Percentiles rank a stretch among this genome's conserved stretches.
These are phyloP conservation scores for Pedicia rivosa DNA, from an alignment of 2,888 invertebrate genomes.

Conservation along the genomic window DNA sequence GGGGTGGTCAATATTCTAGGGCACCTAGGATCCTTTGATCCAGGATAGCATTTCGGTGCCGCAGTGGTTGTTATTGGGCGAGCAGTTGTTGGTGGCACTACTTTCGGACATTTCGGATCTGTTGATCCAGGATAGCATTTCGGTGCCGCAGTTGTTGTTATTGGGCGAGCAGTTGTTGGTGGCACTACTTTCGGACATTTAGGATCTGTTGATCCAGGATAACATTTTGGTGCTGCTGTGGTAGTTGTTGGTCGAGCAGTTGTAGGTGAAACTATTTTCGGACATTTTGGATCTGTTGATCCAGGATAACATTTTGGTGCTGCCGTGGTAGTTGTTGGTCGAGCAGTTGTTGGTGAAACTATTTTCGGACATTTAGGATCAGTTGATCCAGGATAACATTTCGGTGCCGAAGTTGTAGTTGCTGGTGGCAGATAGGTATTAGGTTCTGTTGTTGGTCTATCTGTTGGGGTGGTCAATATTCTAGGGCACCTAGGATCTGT, in stretches of 20 bases:
- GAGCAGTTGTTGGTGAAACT: no score
- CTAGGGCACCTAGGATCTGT: no score
- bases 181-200: no score
- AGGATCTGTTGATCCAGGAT: conserved; percentile 21
- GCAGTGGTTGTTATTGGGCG: conserved; percentile 14
- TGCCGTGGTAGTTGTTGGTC: conserved; percentile 15
- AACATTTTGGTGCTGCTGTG: conserved; percentile 13
- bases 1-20: no score
- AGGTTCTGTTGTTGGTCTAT: no score
- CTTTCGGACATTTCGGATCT: conserved; percentile 22
- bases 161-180: conserved; percentile 12
- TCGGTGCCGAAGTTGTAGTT: conserved; percentile 8
- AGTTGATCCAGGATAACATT: conserved; percentile 20
- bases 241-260: conserved; percentile 17
- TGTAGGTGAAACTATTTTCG: no score
- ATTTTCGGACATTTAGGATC: conserved; percentile 22
- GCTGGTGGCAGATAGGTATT: conserved; percentile 3
- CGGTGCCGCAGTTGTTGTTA: conserved; percentile 18
- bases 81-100: no score
- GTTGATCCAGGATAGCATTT: conserved; percentile 28
- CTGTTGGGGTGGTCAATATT: no score
- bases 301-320: no score
- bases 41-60: conserved; percentile 16
- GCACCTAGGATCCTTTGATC: conserved; percentile 23
- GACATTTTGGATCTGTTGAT: conserved; percentile 10